Base-by-base conservation (phyloP, 2,113 vertebrate species). In the Raja brachyura region DNA sequence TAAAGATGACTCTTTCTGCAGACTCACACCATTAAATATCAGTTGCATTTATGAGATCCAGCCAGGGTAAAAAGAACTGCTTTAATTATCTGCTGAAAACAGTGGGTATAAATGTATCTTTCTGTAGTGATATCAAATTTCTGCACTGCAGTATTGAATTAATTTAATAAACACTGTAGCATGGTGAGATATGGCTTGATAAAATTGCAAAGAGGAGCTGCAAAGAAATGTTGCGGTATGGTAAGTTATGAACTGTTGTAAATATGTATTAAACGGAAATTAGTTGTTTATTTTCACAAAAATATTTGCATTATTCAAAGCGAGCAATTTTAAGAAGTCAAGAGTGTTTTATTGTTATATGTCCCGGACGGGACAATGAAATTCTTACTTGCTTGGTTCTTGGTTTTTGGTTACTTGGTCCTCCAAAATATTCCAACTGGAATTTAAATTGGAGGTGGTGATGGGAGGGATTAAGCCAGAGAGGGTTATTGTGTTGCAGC, bases 1-100 rank as follows among this genome's bases (percentile, higher is more conserved):
- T 33, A 88, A 61, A 88, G 28, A 31, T 66, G 83, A 31, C 59
- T 63, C 28, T 11, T 85, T 85, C 59, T 5, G 63, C 59, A 66
- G 83, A 66, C 59, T 63, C 83, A 66, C 13, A 33, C 83, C 28
- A 31, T 63, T 59, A 66, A 88, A 88, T 16, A 63, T 88, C 59
- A 88, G n/a, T 63, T 63, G 59, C 59, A 88, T 88, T 88, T 88
- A 88, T 88, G 16, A 63, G 13, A 31, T 66, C 28, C 83, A 88
- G 59, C 28, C 5, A 5, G 18, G 63, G 20, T 88, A 6, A 31
- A 61, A 88, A 66, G 70, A 18, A 88, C 25, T 5, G 14, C 22
- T 59, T 31, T 63, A 63, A 66, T 88, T 61, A 31, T 11, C 59
- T 88, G 28, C 59, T 63, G 83, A 63, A 63, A 63, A 63, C 31